Evolutionary conservation across 2,888 invertebrate genomes (phyloP), one percentile per base, ranked within the genome.

Genomic region (Mongoloraphidia duomilia): DNA sequence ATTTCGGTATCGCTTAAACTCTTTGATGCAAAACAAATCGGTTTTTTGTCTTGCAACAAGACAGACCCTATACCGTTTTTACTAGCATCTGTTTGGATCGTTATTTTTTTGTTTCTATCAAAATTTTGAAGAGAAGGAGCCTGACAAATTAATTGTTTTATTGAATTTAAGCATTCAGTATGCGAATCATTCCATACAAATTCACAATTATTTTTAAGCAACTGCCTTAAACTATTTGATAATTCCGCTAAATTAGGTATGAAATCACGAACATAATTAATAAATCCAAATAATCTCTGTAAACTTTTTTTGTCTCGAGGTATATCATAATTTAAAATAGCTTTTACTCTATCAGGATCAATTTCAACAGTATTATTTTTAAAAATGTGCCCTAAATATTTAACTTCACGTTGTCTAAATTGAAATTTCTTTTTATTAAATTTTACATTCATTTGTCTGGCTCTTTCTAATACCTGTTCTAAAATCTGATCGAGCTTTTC

Each of bases 371-470:
- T n/a, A n/a, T n/a, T n/a, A n/a, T n/a, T n/a, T n/a, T n/a, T n/a
- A n/a, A n/a, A n/a, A n/a, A 46, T 41, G 17, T 37, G 37, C 10
- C 51, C 50, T 37, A 51, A 13, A 50, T 46, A 51, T 41, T 50
- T 46, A 33, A 52, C 42, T 26, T 41, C 10, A 8, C 46, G 34
- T n/a, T 41, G 12, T n/a, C 33, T 26, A 39, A 40, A 51, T 14
- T 51, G 51, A n/a, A 46, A 44, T 33, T 51, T 51, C 38, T 41
- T 14, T 36, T 13, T 37, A 44, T 53, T 56, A 41, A 55, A 56
- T 44, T 54, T 55, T 9, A 55, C 44, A 47, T 56, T 53, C 17
- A 50, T 41, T 47, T 55, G 49, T 37, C 46, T 9, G n/a, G 54
- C 54, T 12, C 48, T 13, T 41, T 55, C 55, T 37, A 58, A 42